Base-by-base conservation (phyloP, 30 jellyfish, hydroid and myxozoan species). In the Mastigias papua region DNA sequence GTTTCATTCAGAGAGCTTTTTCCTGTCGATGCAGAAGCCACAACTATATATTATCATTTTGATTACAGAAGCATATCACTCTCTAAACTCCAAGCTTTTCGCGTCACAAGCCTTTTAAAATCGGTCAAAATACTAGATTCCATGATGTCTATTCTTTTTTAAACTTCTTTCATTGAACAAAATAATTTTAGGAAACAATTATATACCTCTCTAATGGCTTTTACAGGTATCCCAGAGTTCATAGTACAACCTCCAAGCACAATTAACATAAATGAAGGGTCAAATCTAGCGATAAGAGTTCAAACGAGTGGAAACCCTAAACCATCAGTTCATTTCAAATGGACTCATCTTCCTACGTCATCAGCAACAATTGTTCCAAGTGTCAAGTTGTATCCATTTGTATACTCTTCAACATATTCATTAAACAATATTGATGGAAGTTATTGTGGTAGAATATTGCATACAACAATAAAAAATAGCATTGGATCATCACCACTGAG, bases 361-460 rank as follows among this genome's bases (percentile, higher is more conserved):
- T 30, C 46, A 6, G 49, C 46, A 46, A 48, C n/a, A 23, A 74
- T 26, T 21, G 73, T 48, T 34, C 48, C 49, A 26, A 62, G 86
- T 21, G 58, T 35, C 31, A 30, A 74, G 23, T 1, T 46, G 21
- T 26, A 48, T 27, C 86, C 73, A 25, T 20, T 25, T 28, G 50
- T 42, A 11, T 74, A 37, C 58, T 30, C 48, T 11, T 50, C 86
- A 74, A 74, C 0, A 23, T 74, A 35, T 48, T 3, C 32, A 46
- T 57, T 19, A 26, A 26, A 19, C 10, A 74, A 74, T 26, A 74
- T 74, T 13, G 73, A n/a, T 0, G 86, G 73, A 37, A 22, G 86
- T 50, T 48, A 42, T 23, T 74, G 86, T 74, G 86, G 86, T 26
- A 74, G 86, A 27, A 48, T 74, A 2, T 17, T 74, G 61, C 29